Percentiles rank a stretch among this genome's conserved stretches.
Conservation (phyloP, 1,140 invertebrate species). For the Cecropterus lyciades region DNA sequence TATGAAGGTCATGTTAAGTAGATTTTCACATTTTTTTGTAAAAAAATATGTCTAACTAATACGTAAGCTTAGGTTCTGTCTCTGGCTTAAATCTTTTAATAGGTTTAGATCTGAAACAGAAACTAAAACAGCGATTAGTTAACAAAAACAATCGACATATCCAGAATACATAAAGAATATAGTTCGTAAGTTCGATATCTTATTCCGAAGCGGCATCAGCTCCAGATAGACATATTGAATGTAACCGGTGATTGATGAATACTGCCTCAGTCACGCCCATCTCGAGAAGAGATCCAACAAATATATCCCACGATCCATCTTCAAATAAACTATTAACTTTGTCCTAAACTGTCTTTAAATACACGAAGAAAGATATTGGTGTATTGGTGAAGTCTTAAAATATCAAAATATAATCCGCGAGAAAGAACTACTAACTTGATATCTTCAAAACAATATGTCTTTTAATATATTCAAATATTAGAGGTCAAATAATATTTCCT, state of each 20-base stretch:
- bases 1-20: too few relatives aligned
- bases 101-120: background rate
- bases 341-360: background rate
- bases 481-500: too few relatives aligned
- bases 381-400: too few relatives aligned
- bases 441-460: too few relatives aligned
- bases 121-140: background rate
- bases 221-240: slow-evolving; percentile 2
- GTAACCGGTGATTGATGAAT: background rate
- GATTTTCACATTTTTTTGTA: too few relatives aligned
- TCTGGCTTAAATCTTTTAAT: too few relatives aligned
- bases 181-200: background rate
- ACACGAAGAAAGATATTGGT: too few relatives aligned
- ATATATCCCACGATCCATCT: background rate
- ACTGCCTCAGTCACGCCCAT: background rate
- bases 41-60: too few relatives aligned
- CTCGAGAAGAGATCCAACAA: background rate
- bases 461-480: too few relatives aligned
- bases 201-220: background rate
- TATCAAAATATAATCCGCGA: too few relatives aligned
- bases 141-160: background rate
- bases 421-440: too few relatives aligned
- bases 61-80: too few relatives aligned
- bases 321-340: background rate
- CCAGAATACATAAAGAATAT: background rate